These are phyloP conservation scores for Papilio demoleus DNA, from an alignment of 2,888 invertebrate species.

Conservation along the genomic window DNA sequence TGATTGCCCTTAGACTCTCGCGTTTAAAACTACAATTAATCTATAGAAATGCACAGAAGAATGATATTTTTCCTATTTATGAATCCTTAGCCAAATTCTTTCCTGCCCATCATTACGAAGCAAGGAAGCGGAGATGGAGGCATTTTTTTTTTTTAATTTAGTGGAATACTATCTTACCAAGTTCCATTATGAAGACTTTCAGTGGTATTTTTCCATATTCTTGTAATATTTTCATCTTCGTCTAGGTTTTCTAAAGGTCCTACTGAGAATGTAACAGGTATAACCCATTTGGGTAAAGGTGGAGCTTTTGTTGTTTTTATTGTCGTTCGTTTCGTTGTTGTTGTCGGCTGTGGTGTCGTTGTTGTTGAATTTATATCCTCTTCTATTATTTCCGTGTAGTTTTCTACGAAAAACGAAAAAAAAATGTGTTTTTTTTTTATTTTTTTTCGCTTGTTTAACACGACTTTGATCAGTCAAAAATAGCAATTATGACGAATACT, in stretches of 20 bases:
- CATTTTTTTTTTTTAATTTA: no score
- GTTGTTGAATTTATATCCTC: conserved; percentile 70
- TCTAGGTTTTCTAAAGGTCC: conserved; percentile 83
- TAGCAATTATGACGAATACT: no score
- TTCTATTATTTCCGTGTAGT: conserved; percentile 74
- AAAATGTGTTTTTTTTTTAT: neutral
- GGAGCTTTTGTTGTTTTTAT: conserved; percentile 59
- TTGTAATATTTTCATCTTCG: conserved; percentile 68
- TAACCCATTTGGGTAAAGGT: conserved; percentile 86
- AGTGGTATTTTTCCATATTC: conserved; percentile 60
- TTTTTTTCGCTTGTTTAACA: no score
- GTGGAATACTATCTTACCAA: conserved; percentile 56
- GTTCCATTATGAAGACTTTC: conserved; percentile 67
- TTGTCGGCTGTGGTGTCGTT: conserved; percentile 56
- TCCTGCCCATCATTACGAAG: no score
- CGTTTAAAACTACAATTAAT: no score
- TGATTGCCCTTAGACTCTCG: no score
- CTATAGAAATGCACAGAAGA: no score
- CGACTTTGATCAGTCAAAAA: no score
- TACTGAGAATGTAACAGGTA: conserved; percentile 90
- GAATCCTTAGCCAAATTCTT: no score
- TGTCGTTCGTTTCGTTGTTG: conserved; percentile 55
- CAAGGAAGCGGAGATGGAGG: no score
- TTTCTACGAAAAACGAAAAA: conserved; percentile 59
- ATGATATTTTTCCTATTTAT: no score